Base-by-base conservation (phyloP, 2,113 vertebrate species). In the Amblyornis subalaris region DNA sequence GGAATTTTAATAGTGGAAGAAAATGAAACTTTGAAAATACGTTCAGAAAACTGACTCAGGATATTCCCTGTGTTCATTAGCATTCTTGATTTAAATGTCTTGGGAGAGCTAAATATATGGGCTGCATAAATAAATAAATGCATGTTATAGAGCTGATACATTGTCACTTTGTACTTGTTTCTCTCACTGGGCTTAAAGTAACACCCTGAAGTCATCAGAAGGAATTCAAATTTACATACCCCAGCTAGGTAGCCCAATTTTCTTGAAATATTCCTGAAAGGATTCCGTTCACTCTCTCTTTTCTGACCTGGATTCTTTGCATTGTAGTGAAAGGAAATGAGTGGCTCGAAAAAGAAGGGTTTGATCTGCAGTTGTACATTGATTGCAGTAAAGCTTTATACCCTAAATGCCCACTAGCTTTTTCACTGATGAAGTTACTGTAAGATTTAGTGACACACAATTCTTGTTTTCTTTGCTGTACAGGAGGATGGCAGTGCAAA, bases 41-140 rank as follows among this genome's bases (percentile, higher is more conserved):
- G 9, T 91, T 76, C 54, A 62, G 47, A 92, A 55, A 50, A 61
- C 53, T 89, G 62, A 66, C 35, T 91, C 54, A 23, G 67, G 70
- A 58, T 65, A 86, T 81, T 85, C 50, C 33, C 9, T 50, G 31
- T 33, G 11, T 74, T 94, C 74, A 70, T 94, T 91, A 91, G 12
- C 64, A 60, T 94, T 95, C 70, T 69, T 89, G 48, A 77, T 93
- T 89, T 89, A 92, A 40, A 24, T 79, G 48, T 58, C 40, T 91
- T 91, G 85, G 62, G 50, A 94, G 25, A 83, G 21, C 29, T 65
- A 70, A 87, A 57, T 69, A 36, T 64, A 77, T 19, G 29, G 50
- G 42, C 38, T 62, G 73, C 35, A 82, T 85, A 69, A 78, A 74
- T 80, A 93, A 93, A 87, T 36, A 72, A 80, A 62, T 65, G 24